Evolutionary conservation across 2,888 invertebrate species (phyloP).

Genomic region (Eulithis testata): DNA sequence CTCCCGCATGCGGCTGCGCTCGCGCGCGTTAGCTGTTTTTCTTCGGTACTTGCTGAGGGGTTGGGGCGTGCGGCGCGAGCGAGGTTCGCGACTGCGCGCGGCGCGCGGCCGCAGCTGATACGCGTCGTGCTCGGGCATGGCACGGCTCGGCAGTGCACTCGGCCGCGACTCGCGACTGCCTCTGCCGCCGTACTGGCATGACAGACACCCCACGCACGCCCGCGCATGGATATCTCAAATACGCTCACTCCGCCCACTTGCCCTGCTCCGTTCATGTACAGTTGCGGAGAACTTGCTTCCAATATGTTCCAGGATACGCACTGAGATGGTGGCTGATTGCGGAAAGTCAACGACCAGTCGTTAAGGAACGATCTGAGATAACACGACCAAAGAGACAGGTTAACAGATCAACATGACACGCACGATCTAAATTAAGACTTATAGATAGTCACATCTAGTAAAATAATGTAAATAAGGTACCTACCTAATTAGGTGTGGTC

Average conservation of each 20-base stretch:
- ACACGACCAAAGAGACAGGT: background rate
- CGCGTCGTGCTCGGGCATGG: constrained; percentile 83
- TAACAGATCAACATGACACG: background rate
- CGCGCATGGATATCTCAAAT: constrained; percentile 66
- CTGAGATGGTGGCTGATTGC: constrained; percentile 5
- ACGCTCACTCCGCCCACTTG: constrained; percentile 77
- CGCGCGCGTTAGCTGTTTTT: constrained; percentile 95
- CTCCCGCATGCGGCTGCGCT: constrained; percentile 94
- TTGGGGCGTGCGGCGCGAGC: constrained; percentile 87
- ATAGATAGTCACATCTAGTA: too few relatives aligned
- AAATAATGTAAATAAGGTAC: too few relatives aligned
- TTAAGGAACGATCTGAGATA: background rate
- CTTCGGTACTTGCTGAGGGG: constrained; percentile 95
- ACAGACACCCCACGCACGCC: constrained; percentile 59
- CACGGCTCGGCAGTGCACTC: constrained; percentile 54
- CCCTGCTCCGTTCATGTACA: constrained; percentile 78
- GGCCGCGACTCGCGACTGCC: constrained; percentile 47
- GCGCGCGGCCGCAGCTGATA: constrained; percentile 83
- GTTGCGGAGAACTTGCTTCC: constrained; percentile 41
- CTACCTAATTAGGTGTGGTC: too few relatives aligned
- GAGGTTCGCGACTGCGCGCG: constrained; percentile 77
- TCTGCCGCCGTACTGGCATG: constrained; percentile 48
- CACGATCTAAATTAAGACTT: background rate
- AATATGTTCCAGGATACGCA: constrained; percentile 10
- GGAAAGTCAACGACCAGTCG: background rate